Evolutionary conservation across 2,113 vertebrate genomes (phyloP).

Genomic region (Ochotona curzoniae): DNA sequence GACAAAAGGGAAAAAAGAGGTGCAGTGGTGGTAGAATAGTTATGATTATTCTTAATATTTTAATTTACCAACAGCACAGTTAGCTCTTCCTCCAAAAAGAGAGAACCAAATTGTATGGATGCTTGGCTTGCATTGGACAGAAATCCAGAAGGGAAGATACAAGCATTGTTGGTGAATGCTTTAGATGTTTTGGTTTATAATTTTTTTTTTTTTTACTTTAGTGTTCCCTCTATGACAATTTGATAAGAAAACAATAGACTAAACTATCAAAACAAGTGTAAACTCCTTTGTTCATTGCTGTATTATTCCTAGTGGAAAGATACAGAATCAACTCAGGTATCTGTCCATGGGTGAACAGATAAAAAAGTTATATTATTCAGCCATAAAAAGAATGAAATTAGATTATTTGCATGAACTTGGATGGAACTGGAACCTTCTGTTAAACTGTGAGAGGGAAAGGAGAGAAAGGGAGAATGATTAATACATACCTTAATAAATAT

Average conservation of each 20-base stretch:
- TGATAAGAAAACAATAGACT: background rate
- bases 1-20: background rate
- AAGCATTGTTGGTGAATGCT: background rate
- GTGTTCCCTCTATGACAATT: slow-evolving; percentile 14
- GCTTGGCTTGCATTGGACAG: background rate
- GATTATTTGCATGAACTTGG: too few species aligned
- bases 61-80: background rate
- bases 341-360: too few species aligned
- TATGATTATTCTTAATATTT: background rate
- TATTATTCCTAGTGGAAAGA: too few species aligned
- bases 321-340: too few species aligned
- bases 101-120: background rate
- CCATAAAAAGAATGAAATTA: too few species aligned
- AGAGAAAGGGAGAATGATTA: too few species aligned
- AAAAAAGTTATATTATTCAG: too few species aligned
- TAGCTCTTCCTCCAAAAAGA: background rate
- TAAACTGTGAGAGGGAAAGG: too few species aligned
- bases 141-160: background rate
- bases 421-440: too few species aligned
- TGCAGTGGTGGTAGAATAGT: background rate
- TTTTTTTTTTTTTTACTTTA: background rate
- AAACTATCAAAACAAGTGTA: background rate
- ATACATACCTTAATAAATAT: too few species aligned
- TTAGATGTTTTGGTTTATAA: background rate
- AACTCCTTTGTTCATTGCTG: background rate